These are phyloP conservation scores for Myotis myotis DNA, from an alignment of 2,797 vertebrate genomes.

Conservation along the genomic window DNA sequence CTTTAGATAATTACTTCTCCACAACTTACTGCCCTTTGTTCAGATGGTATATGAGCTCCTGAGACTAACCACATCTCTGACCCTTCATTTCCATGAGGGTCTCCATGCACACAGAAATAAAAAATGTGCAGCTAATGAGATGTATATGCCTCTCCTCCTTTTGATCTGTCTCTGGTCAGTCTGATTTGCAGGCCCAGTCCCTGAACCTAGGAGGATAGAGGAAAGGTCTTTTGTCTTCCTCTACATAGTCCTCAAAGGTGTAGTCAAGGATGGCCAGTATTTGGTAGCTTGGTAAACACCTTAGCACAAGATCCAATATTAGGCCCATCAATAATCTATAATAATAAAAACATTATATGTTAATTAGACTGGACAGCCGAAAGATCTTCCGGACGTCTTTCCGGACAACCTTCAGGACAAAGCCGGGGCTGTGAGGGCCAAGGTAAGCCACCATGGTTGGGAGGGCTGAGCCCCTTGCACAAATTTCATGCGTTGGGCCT, in stretches of 20 bases:
- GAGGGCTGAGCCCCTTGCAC: no score
- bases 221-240: background rate
- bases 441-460: no score
- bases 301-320: background rate
- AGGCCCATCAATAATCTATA: background rate
- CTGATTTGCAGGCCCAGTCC: background rate
- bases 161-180: background rate
- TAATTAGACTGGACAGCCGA: no score
- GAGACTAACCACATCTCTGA: background rate
- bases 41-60: background rate
- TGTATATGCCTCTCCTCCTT: background rate
- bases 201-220: background rate
- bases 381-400: no score
- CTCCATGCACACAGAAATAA: background rate
- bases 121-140: background rate
- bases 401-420: no score
- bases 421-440: no score
- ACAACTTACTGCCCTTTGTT: background rate
- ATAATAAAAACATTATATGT: no score
- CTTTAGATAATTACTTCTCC: background rate
- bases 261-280: background rate
- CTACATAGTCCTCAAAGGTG: background rate
- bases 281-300: conserved; percentile 34
- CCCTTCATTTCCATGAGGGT: background rate
- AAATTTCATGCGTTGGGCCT: no score